phyloP scores from a whole-genome alignment of 2,113 vertebrate species.

The Acrocephalus kingi region DNA sequence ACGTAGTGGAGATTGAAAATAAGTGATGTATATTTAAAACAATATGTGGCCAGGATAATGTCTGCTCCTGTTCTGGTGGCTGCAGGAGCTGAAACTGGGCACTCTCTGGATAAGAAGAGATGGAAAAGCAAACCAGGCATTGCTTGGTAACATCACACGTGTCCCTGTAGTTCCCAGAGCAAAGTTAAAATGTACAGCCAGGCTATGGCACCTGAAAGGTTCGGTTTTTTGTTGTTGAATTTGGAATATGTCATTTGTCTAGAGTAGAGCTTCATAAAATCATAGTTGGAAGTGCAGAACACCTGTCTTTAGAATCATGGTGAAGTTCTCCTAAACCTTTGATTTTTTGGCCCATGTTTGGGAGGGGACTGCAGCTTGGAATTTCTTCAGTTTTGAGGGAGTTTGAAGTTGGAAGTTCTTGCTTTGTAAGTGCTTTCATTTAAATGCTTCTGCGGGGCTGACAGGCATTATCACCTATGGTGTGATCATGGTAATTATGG shows the following conservation, averaged over 20 bases:
- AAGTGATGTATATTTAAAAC: neutral
- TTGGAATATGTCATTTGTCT: neutral
- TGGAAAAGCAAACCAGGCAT: neutral
- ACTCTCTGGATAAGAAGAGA: neutral
- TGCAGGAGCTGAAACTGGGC: neutral
- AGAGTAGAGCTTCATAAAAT: neutral
- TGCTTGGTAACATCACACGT: fast-evolving
- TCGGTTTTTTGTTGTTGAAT: neutral
- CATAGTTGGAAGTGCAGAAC: neutral
- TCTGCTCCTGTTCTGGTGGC: fast-evolving
- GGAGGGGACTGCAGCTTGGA: neutral
- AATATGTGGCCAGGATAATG: neutral
- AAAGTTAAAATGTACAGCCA: neutral
- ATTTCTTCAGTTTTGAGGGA: neutral
- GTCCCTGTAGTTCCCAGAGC: neutral
- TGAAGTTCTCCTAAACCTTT: neutral
- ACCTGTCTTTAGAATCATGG: neutral
- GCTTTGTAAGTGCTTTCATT: neutral
- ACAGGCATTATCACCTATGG: neutral
- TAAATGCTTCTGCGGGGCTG: neutral
- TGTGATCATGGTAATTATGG: neutral
- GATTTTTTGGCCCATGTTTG: neutral
- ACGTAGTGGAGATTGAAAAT: neutral
- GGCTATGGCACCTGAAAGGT: neutral
- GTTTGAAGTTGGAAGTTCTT: neutral